Base-by-base conservation (phyloP, 1,140 invertebrate species). In the Penaeus chinensis region DNA sequence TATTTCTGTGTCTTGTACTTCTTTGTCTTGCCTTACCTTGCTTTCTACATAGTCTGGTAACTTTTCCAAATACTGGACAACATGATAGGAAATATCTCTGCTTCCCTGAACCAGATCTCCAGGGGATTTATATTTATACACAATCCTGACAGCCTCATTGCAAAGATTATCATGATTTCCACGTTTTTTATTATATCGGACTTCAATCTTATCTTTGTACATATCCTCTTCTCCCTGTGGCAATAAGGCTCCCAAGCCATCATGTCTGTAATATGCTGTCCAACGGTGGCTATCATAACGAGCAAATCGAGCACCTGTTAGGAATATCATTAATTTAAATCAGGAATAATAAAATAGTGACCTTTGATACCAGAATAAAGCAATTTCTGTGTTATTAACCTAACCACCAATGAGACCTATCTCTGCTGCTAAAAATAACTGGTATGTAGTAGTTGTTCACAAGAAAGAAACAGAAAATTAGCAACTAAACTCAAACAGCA, bases 271-370 rank as follows among this genome's bases (percentile, higher is more conserved):
- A 62, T 69, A 86, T 63, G 76, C 19, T 13, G n/a, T 71, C 84
- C 84, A 86, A 13, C 84, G 84, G 63, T 86, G 84, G 13, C 24
- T 18, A 60, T 86, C 84, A 86, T 86, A 86, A 19, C 84, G 84
- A 10, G 76, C 84, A 71, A 86, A 86, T n/a, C 76, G 76, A 1
- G 77, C 77, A 71, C 84, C 84, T 86, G 65, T 32, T 47, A 47
- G 18, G 62, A n/a, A 24, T 37, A 81, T 20, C 47, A 62, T n/a
- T 54, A 42, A 22, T 60, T 81, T 7, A 78, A 78, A 78, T 22
- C 24, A 27, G 24, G 3, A 42, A 42, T 42, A 42, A 42, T 3
- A 42, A 3, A 5, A 42, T 2, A 42, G 37, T 42, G 37, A 42
- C 4, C 37, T 42, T 42, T 42, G 37, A 2, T 42, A 42, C 37